Base-by-base conservation (phyloP, 2,113 vertebrate genomes). In the Megaceryle torquata region DNA sequence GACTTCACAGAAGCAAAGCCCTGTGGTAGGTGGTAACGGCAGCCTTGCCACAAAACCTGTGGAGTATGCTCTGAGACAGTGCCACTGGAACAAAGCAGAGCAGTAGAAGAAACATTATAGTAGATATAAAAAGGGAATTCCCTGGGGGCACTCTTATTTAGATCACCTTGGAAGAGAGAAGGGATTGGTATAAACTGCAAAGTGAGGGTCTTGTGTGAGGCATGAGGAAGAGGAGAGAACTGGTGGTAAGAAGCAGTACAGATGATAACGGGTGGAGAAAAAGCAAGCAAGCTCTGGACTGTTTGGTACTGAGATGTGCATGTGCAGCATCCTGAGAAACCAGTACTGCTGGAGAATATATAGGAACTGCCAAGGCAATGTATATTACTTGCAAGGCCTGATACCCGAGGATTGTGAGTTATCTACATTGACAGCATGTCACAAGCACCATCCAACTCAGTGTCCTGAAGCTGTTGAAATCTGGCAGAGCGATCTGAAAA, bases 261-360 rank as follows among this genome's bases (percentile, higher is more conserved):
- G 53, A 75, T 54, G 28, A 72, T 64, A 84, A 46, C 26, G 28
- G 69, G 15, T 22, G 11, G 14, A 26, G 19, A 35, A 83, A 75
- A 76, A 71, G 44, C 17, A 37, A 41, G 59, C 51, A 70, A 44
- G n/a, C 35, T 77, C 70, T 69, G 70, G 15, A 51, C 28, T 64
- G 4, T n/a, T 64, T 2, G 5, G 25, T 70, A 33, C 43, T 5
- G 29, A 77, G 18, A 6, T 57, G 18, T 41, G 41, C n/a, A 15
- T 1, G 0, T n/a, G 15, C 39, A 31, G 20, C 1, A 0, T 63
- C 19, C 14, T 2, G 4, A 71, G 63, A 28, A 83, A 74, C 0
- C 0, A 76, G 57, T 13, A 25, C 20, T 51, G 15, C 9, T 16
- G 67, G 16, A 77, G n/a, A 65, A 86, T 44, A 41, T 5, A 33